Conservation (phyloP, 37 sponge, comb jelly and placozoan genomes). For the Aplysina aerophoba region DNA sequence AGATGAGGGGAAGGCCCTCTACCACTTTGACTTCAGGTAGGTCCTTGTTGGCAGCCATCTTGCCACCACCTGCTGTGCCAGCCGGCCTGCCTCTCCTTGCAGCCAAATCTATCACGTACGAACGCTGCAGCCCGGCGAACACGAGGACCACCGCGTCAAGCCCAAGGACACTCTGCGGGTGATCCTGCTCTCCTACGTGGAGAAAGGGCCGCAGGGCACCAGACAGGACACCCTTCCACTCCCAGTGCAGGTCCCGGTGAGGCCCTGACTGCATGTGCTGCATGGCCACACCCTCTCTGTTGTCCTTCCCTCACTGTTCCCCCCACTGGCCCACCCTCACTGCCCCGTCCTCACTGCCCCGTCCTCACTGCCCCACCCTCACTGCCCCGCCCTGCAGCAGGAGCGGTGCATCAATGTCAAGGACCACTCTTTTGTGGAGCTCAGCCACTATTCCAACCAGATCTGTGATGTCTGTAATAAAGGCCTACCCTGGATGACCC, state of each 20-base stretch:
- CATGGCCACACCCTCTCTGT: no score
- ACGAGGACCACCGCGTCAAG: slow-evolving; percentile 69
- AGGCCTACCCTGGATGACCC: slow-evolving; percentile 55
- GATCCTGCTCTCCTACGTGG: slow-evolving; percentile 3
- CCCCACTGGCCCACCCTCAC: no score
- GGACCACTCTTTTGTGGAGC: slow-evolving; percentile 74
- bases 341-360: no score
- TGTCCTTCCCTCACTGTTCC: no score
- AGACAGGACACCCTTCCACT: neutral
- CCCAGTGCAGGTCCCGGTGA: slow-evolving; percentile 11
- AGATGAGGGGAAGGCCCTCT: slow-evolving; percentile 34
- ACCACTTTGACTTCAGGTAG: slow-evolving; percentile 62
- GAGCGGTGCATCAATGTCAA: slow-evolving; percentile 36
- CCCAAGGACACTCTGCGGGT: slow-evolving; percentile 48
- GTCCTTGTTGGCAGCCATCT: no score
- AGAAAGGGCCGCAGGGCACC: neutral
- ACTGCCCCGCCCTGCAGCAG: neutral
- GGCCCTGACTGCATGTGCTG: neutral
- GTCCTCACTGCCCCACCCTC: no score
- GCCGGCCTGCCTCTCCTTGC: neutral
- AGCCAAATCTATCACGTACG: slow-evolving; percentile 78
- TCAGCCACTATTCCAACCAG: slow-evolving; percentile 52
- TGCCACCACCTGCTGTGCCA: neutral
- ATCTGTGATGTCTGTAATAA: slow-evolving; percentile 83
- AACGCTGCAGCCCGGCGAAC: slow-evolving; percentile 61